Base-by-base conservation (phyloP, 1,140 invertebrate genomes). In the Copidosoma floridanum region DNA sequence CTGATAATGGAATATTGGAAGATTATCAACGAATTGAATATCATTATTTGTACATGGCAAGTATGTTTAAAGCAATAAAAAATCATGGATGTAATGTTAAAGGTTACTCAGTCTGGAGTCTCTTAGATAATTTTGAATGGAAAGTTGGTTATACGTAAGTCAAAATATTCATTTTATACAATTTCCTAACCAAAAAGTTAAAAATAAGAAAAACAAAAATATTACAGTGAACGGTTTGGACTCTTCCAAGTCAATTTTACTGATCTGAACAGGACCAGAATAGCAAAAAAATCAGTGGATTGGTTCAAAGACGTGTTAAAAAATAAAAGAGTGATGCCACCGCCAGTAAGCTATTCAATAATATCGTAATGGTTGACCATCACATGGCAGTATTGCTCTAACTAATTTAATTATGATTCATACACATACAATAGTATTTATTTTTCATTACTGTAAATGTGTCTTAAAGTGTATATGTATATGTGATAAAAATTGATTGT, bases 81-180 rank as follows among this genome's bases (percentile, higher is more conserved):
- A 16, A 27, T 1, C 61, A 70, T 14, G 20, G 26, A 8, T 64
- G 62, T 14, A 55, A 50, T 23, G 56, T 64, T 6, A 55, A 64
- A 48, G 26, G 82, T 0, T 92, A 92, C 65, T 84, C 86, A 0
- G 78, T 84, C 41, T 93, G 91, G 90, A 88, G 86, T 62, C 70
- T 93, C 0, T 76, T 92, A 63, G 91, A 93, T 61, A 92, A 91
- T 72, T 91, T 91, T 71, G 90, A 93, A 75, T 93, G 90, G 90
- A 71, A 73, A 1, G 70, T 65, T n/a, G 87, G 87, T 48, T 88
- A 83, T 62, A 80, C 73, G 86, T 89, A 74, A 85, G 82, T 11
- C 6, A 10, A 51, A 35, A 24, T 18, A 48, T 40, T 29, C 20
- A 41, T 41, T 16, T 18, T 53, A 14, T 18, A 12, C 2, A 37